A percentile compares a stretch with the other conserved stretches of the same genome.
Conservation (phyloP, 2,113 vertebrate species). For the Smithornis capensis region DNA sequence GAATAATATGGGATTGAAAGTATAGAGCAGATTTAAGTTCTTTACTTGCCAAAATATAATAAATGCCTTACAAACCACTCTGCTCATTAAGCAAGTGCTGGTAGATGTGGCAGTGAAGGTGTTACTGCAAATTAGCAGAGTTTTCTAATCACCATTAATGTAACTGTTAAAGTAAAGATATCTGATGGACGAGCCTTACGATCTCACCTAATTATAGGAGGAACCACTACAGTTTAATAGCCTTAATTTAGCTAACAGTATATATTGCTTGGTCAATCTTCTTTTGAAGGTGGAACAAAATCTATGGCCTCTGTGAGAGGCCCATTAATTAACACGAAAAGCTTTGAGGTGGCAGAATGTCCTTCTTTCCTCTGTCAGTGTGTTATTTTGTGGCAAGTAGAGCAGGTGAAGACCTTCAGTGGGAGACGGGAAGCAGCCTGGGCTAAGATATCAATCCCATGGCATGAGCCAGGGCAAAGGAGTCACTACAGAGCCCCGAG, state of each 20-base stretch:
- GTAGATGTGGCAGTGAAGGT: constrained; percentile 15
- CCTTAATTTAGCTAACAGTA: background rate
- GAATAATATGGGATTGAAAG: background rate
- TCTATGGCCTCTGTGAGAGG: background rate
- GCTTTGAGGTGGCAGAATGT: background rate
- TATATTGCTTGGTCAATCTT: background rate
- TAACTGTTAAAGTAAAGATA: background rate
- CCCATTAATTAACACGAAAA: background rate
- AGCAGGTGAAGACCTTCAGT: background rate
- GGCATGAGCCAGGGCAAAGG: background rate
- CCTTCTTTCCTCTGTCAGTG: rapidly evolving
- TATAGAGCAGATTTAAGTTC: background rate
- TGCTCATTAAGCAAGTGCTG: background rate
- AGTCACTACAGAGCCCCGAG: too few relatives aligned
- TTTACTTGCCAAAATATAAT: background rate
- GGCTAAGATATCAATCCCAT: background rate
- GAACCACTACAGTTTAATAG: background rate
- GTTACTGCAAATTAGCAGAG: constrained; percentile 23
- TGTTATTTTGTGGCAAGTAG: rapidly evolving
- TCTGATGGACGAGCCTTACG: background rate
- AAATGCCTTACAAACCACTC: constrained; percentile 6
- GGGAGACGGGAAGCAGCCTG: background rate
- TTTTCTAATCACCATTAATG: background rate
- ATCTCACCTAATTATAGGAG: background rate
- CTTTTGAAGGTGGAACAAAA: background rate